Conservation (phyloP, 2,888 invertebrate species). For the Dione vanillae region DNA sequence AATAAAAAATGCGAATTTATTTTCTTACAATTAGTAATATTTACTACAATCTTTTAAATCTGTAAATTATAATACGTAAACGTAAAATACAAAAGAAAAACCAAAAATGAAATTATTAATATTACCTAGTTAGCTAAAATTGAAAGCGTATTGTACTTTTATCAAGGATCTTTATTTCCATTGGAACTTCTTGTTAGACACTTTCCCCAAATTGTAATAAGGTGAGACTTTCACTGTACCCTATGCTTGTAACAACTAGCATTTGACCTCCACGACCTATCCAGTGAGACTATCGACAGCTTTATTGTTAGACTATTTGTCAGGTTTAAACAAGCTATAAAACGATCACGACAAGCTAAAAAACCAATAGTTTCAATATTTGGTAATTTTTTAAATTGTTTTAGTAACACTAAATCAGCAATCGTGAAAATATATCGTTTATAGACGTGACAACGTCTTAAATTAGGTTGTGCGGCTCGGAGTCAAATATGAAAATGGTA, state of each 20-base stretch:
- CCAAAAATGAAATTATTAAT: neutral
- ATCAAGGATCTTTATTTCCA: slow-evolving; percentile 9
- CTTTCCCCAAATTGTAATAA: slow-evolving; percentile 17
- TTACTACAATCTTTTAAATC: neutral
- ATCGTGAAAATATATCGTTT: no score
- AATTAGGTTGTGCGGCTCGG: no score
- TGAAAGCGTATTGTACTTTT: neutral
- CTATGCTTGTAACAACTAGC: neutral
- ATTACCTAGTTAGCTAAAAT: neutral
- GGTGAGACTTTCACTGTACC: slow-evolving; percentile 7
- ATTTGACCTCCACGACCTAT: slow-evolving; percentile 12
- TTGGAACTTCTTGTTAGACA: neutral
- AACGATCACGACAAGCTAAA: neutral
- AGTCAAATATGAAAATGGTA: no score
- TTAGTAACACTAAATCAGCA: no score
- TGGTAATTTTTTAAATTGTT: no score
- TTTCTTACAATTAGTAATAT: no score
- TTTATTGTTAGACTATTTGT: slow-evolving; percentile 18
- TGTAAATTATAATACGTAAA: no score
- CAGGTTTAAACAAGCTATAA: slow-evolving; percentile 2
- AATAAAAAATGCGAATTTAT: no score
- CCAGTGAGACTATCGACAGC: slow-evolving; percentile 13
- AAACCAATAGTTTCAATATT: neutral
- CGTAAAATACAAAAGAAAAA: neutral
- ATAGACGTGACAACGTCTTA: no score